These are phyloP conservation scores for Anguilla megastoma DNA, from an alignment of 2,797 vertebrate species.

Conservation along the genomic window DNA sequence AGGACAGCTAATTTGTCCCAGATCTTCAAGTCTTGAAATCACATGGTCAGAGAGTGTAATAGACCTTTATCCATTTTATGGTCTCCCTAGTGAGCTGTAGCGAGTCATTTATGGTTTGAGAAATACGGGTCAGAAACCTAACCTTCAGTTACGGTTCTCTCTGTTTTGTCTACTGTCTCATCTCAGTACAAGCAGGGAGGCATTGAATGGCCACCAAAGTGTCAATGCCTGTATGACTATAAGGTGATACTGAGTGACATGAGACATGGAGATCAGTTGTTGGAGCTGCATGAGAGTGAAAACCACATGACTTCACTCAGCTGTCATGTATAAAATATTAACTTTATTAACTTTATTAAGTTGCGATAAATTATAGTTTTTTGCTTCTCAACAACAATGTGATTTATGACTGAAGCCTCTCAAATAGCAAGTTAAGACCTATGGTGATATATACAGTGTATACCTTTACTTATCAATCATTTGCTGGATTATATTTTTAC, in stretches of 20 bases:
- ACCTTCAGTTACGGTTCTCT: neutral
- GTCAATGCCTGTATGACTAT: neutral
- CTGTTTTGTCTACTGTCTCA: neutral
- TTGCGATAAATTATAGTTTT: neutral
- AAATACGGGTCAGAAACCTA: slow-evolving; percentile 6
- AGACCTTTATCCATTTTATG: neutral
- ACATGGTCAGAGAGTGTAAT: neutral
- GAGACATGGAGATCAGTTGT: too few species aligned
- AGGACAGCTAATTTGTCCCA: neutral
- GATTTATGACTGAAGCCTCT: neutral
- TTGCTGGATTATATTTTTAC: too few species aligned
- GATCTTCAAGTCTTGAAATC: neutral
- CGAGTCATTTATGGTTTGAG: neutral
- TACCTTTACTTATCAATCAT: too few species aligned
- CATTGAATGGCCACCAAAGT: neutral
- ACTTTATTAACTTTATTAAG: neutral
- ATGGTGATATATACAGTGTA: neutral
- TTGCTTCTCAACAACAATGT: neutral
- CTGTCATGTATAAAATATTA: neutral
- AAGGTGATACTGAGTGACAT: neutral
- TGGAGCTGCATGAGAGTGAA: neutral
- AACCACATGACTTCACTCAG: neutral
- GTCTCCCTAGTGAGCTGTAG: neutral
- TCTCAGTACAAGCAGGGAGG: neutral
- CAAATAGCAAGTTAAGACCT: neutral